A percentile compares a stretch with the other conserved stretches of the same genome.
Conservation (phyloP, 2,113 vertebrate genomes). For the Desmodus rotundus region DNA sequence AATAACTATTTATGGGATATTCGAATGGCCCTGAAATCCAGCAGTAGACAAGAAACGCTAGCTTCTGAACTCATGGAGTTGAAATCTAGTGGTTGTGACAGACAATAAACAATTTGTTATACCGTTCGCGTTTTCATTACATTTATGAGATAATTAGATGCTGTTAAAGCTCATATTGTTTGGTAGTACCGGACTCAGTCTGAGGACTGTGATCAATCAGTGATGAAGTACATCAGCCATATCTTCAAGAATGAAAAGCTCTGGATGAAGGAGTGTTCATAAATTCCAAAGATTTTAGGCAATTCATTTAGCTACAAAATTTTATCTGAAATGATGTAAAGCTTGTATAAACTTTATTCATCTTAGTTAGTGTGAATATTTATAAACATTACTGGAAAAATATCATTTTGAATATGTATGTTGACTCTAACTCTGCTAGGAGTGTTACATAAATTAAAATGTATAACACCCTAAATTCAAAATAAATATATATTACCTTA, state of each 20-base stretch:
- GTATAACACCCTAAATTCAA: neutral
- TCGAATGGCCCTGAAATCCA: neutral
- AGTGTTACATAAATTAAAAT: slow-evolving; percentile 28
- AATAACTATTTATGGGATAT: neutral
- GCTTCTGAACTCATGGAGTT: neutral
- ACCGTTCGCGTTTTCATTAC: neutral
- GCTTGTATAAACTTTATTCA: neutral
- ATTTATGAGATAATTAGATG: neutral
- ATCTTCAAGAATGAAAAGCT: neutral
- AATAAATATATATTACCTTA: slow-evolving; percentile 2
- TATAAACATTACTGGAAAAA: slow-evolving; percentile 5
- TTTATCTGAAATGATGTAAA: neutral
- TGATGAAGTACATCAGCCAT: neutral
- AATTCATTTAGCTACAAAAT: slow-evolving; percentile 12
- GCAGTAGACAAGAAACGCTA: neutral
- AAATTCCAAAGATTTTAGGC: neutral
- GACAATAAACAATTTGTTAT: neutral
- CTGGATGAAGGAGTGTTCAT: neutral
- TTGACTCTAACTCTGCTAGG: slow-evolving; percentile 26
- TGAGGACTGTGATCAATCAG: neutral
- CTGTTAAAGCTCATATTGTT: neutral
- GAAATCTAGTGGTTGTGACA: neutral
- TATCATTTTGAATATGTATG: slow-evolving; percentile 1
- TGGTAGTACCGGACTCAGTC: neutral
- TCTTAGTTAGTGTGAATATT: slow-evolving; percentile 47